Base-by-base conservation (phyloP, 1,140 invertebrate genomes). In the Cotesia typhae region DNA sequence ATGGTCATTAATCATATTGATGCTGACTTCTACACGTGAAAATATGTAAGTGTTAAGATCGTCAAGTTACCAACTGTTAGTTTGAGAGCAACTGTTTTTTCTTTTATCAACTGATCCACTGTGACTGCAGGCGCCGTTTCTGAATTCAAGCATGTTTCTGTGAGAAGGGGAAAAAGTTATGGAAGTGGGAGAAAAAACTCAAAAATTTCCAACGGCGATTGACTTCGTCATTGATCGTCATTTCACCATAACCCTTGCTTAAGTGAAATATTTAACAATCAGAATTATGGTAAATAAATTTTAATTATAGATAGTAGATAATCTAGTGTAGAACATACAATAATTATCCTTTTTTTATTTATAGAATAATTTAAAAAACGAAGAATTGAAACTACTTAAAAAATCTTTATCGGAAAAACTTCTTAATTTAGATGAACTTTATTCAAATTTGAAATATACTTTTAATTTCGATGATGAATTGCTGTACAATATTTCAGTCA, bases 381-480 rank as follows among this genome's bases (percentile, higher is more conserved):
- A 12, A 2, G 41, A 80, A 28, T 6, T 76, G 4, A 10, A 74
- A n/a, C 35, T 73, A 67, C 81, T 84, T 28, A 72, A 71, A 14
- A 55, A 68, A 0, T 17, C 14, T 3, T n/a, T 82, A 2, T 35
- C 79, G 6, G 41, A 70, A 14, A 72, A 76, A 55, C 76, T 85
- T 20, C 67, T 63, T 4, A 2, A n/a, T 64, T 12, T 80, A 0
- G 73, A 78, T 65, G 17, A 57, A 6, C 4, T 38, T n/a, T 65
- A 79, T 75, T 9, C 74, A 0, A 72, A 76, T 6, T 75, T 79
- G 14, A 82, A 82, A 41, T 80, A 83, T 38, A 67, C 77, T 1
- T 76, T 77, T 7, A 69, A 75, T 17, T 73, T 69, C 4, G 67
- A 70, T 5, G 4, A 59, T 10, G 20, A 70, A 51, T 52, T 75